These are phyloP conservation scores for Megaceryle maxima DNA, from an alignment of 2,113 vertebrate species.

Conservation along the genomic window DNA sequence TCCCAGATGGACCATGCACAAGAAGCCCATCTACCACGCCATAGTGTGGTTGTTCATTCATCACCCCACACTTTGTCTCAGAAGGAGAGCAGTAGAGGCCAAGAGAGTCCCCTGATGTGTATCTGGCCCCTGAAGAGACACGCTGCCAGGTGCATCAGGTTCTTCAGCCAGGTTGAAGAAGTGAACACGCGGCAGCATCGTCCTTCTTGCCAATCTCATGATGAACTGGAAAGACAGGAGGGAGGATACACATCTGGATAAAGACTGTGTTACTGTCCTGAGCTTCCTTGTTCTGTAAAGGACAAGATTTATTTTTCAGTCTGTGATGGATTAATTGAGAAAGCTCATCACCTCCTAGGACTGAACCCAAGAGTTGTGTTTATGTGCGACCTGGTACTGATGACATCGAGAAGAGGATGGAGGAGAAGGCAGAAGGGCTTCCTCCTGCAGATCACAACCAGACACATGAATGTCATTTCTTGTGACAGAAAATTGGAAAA, in stretches of 20 bases:
- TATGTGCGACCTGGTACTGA: background rate
- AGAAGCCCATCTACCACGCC: background rate
- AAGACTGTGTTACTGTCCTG: background rate
- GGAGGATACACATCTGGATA: background rate
- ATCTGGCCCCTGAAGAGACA: background rate
- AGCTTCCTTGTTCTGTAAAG: background rate
- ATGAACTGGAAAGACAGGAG: background rate
- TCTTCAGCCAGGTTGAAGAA: background rate
- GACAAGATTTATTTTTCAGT: background rate
- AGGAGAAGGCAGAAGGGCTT: background rate
- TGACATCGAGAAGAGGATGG: background rate
- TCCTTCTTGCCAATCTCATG: background rate
- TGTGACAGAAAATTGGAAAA: background rate
- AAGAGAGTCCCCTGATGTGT: background rate
- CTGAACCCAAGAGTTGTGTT: background rate
- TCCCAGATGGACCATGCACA: background rate
- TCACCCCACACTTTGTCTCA: background rate
- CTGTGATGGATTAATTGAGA: background rate
- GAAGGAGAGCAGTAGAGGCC: background rate
- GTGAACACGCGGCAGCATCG: background rate
- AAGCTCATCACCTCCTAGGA: background rate
- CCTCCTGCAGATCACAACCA: background rate
- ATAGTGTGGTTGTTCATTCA: background rate
- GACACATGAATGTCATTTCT: background rate
- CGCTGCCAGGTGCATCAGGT: background rate